Conservation (phyloP, 1,140 invertebrate genomes). For the Bombus pascuorum region DNA sequence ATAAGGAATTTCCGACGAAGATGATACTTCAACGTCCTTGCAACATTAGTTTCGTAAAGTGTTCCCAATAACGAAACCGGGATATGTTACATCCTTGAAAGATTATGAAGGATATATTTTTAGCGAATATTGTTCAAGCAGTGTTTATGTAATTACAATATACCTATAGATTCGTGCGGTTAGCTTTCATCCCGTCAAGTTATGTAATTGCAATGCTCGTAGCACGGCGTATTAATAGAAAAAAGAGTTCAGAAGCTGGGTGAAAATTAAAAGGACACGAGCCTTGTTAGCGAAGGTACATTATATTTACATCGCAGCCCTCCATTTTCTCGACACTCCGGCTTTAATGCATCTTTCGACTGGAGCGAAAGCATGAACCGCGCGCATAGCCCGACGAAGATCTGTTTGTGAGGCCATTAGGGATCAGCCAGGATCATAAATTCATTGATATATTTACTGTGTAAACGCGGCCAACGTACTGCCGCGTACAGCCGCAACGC, state of each 20-base stretch:
- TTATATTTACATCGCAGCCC: conserved; percentile 32
- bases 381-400: conserved; percentile 76
- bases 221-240: not conserved
- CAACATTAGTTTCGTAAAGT: not conserved
- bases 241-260: not conserved
- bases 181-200: not conserved
- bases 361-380: conserved; percentile 40
- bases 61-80: not conserved
- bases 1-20: not conserved
- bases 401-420: conserved; percentile 80
- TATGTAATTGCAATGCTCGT: not conserved
- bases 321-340: conserved; percentile 44
- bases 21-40: not conserved
- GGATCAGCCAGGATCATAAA: conserved; percentile 77
- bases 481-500: conserved; percentile 27
- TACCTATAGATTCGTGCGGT: not conserved
- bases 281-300: conserved; percentile 7
- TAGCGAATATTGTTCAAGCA: not conserved
- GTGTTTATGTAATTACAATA: not conserved
- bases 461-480: conserved; percentile 70
- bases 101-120: too few relatives aligned
- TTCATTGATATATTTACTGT: conserved; percentile 79
- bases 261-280: not conserved
- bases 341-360: conserved; percentile 44
- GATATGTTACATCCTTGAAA: not conserved